phyloP scores from a whole-genome alignment of 2,113 vertebrate species.

The Petroica traversi region DNA sequence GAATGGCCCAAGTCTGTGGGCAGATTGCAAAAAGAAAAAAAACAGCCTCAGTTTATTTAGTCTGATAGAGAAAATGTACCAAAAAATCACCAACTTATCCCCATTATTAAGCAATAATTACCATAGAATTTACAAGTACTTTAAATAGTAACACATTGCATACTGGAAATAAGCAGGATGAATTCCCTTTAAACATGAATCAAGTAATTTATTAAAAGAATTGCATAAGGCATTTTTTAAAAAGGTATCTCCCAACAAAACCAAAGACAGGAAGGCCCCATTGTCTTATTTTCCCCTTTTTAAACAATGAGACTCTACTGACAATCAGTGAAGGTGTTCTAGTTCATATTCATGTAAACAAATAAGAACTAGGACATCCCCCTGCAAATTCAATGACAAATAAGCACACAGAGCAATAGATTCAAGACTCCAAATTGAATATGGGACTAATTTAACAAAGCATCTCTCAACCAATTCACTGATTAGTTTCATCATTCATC shows the following conservation, averaged over 20 bases:
- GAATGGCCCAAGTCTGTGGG: background rate
- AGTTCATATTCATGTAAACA: background rate
- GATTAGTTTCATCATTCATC: constrained; percentile 37
- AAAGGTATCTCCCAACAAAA: background rate
- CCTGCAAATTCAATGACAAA: background rate
- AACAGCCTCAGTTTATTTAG: background rate
- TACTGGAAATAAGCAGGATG: background rate
- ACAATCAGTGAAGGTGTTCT: background rate
- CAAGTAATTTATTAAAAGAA: background rate
- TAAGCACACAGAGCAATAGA: background rate
- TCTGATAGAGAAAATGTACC: background rate
- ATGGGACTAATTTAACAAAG: constrained; percentile 30
- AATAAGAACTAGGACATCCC: background rate
- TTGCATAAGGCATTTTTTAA: background rate
- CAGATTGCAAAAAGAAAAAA: background rate
- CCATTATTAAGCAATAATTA: background rate
- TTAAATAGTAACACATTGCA: background rate
- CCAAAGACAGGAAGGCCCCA: background rate
- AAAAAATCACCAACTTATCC: background rate
- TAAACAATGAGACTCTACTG: background rate
- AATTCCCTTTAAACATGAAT: background rate
- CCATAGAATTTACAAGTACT: background rate
- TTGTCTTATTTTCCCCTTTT: background rate
- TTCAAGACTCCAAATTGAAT: background rate
- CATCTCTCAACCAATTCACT: constrained; percentile 23